Base-by-base conservation (phyloP, 2,888 invertebrate genomes). In the Odontocolon sp. region DNA sequence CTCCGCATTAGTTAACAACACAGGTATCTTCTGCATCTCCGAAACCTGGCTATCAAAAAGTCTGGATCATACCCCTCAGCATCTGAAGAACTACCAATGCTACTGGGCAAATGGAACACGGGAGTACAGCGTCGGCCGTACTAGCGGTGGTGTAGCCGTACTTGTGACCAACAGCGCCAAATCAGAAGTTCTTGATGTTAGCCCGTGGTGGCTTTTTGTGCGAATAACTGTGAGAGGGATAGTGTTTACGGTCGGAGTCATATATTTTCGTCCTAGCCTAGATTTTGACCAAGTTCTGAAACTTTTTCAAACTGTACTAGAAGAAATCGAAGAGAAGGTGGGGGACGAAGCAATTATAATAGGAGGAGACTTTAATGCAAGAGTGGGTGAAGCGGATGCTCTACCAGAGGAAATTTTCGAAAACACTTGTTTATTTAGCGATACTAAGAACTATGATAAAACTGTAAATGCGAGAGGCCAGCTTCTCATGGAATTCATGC, bases 341-440 rank as follows among this genome's bases (percentile, higher is more conserved):
- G 31, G 57, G 11, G 57, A 61, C 18, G 70, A 61, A 33, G 47
- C 70, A 28, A 36, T 47, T 47, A 21, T 70, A 9, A 70, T n/a
- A n/a, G n/a, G n/a, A n/a, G n/a, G n/a, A n/a, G n/a, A n/a, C n/a
- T 23, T n/a, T 36, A 36, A 36, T n/a, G 50, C 23, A 61, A 16
- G 56, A 31, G 56, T 28, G 9, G 56, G 56, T 21, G 56, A 56
- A 23, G 8, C 56, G 2, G 56, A 31, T 31, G 28, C n/a, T 9
- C 9, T 56, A 11, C 56, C 56, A 9, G 31, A 31, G 9, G 56
- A 56, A 9, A 36, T 56, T 33, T 38, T 56, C 18, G 31, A 23
- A 11, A 56, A 56, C n/a, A 31, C 56, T 1, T 56, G 56, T 38
- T 21, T 56, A 6, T 9, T 18, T 40, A 40, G 23, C 8, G 9